Base-by-base conservation (phyloP, 1,140 invertebrate species). In the Trichonephila clavipes region DNA sequence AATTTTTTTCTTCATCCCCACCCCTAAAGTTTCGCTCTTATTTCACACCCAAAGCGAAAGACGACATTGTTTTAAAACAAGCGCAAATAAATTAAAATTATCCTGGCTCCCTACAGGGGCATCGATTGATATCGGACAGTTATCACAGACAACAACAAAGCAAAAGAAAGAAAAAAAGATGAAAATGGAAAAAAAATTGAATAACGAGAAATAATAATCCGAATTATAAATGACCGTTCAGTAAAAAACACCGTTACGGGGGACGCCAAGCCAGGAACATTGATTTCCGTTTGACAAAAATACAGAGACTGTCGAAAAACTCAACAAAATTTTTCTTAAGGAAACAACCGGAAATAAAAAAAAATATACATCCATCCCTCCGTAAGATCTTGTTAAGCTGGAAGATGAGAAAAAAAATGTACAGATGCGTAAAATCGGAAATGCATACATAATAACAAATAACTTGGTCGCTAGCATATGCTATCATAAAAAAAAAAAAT, bases 371-470 rank as follows among this genome's bases (percentile, higher is more conserved):
- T 19, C 16, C n/a, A 19, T 64, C 14, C 18, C 44, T 59, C 24
- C 24, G 61, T 24, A 86, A 34, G 24, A 24, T 59, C 28, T 21
- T 40, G 18, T 44, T 28, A 82, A 44, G 28, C n/a, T 51, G 44
- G 28, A 6, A 58, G 34, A 66, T 44, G 8, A 34, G 24, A 69
- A 86, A 86, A 92, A 59, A 85, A 83, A 92, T 85, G 61, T 44
- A 21, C 19, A 44, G 24, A 72, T 28, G 92, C 92, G 92, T 93
- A 86, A 93, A 93, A 93, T 93, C 72, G 92, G 64, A 93, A 88
- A 93, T 81, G 69, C 92, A 93, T 93, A 93, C 92, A 93, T 93
- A 93, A 93, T 93, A 93, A 93, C 92, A 93, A 88, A 88, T 88
- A 93, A 62, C 86, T 88, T 58, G 92, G 92, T 93, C 69, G 58